phyloP scores from a whole-genome alignment of 2,797 vertebrate species.

The Carcharodon carcharias region DNA sequence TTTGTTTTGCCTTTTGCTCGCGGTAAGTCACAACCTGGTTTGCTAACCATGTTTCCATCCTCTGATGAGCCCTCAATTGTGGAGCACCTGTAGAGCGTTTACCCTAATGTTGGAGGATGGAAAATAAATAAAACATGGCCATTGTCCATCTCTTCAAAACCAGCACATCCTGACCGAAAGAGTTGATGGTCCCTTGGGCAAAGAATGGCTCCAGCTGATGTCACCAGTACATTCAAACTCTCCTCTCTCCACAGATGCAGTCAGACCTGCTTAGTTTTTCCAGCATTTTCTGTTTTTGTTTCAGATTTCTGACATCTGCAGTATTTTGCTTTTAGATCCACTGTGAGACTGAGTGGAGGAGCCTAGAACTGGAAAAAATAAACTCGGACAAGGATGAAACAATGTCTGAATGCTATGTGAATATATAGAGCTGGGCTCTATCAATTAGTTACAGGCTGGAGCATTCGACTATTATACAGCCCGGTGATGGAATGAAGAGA shows the following conservation, averaged over 20 bases:
- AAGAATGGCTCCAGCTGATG: neutral
- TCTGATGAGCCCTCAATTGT: neutral
- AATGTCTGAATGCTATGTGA: neutral
- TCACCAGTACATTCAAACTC: neutral
- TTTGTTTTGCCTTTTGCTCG: too few species aligned
- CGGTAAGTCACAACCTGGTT: neutral
- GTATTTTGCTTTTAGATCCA: too few species aligned
- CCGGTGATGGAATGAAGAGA: neutral
- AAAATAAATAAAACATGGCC: neutral
- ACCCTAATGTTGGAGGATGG: neutral
- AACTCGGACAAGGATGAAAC: neutral
- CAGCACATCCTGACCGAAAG: neutral
- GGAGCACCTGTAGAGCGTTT: neutral
- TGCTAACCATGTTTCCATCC: neutral
- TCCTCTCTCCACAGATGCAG: too few species aligned
- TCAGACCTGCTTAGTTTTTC: too few species aligned
- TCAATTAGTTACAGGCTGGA: too few species aligned
- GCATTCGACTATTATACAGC: neutral
- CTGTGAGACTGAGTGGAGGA: neutral
- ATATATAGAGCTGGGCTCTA: too few species aligned
- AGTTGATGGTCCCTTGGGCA: neutral
- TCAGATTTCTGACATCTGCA: too few species aligned
- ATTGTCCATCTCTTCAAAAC: neutral
- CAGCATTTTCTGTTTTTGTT: too few species aligned
- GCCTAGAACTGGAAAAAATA: neutral